phyloP scores from a whole-genome alignment of 2,797 vertebrate genomes.

The Psittacula derbiana region DNA sequence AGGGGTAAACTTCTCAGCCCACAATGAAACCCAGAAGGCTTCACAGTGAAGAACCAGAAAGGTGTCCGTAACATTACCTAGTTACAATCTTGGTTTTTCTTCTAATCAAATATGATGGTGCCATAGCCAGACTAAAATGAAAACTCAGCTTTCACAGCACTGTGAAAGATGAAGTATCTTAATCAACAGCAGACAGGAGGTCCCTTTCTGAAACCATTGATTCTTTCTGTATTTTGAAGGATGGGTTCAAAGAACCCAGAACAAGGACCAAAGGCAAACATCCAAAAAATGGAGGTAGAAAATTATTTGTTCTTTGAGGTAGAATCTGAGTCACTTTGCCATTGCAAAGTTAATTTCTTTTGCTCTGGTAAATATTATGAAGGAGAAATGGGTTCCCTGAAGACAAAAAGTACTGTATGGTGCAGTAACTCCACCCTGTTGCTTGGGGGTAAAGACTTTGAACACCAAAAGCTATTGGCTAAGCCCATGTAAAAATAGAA shows the following conservation, averaged over 20 bases:
- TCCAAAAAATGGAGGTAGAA: neutral
- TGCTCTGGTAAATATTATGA: neutral
- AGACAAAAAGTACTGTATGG: neutral
- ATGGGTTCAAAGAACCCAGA: neutral
- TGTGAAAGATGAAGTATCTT: neutral
- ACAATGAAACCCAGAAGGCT: neutral
- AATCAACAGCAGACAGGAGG: neutral
- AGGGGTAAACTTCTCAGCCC: neutral
- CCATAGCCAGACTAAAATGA: neutral
- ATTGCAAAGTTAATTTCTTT: neutral
- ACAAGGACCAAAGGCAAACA: neutral
- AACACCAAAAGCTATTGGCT: neutral
- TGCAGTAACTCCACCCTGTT: neutral
- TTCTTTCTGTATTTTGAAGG: neutral
- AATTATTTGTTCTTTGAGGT: neutral
- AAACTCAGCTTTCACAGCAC: neutral
- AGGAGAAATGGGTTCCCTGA: neutral
- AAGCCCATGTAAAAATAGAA: neutral
- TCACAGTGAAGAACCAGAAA: neutral
- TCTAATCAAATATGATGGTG: neutral
- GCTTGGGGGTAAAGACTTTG: neutral
- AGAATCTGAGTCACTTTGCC: neutral
- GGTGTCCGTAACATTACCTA: neutral
- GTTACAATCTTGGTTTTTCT: neutral
- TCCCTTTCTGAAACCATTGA: neutral